Percentiles rank a stretch among this genome's conserved stretches.
Conservation (phyloP, 2,797 vertebrate species). For the Yasuhikotakia modesta region DNA sequence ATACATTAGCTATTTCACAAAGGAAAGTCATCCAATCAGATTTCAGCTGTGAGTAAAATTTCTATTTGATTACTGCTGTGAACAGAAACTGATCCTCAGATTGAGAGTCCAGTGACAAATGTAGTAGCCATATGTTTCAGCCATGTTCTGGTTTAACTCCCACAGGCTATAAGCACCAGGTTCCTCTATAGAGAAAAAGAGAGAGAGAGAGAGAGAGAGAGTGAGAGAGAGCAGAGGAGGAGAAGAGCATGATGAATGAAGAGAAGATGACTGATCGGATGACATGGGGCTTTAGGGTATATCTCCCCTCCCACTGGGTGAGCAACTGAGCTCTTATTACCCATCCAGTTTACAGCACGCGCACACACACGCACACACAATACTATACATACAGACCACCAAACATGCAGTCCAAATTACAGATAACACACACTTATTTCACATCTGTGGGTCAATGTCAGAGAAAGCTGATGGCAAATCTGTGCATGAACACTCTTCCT, state of each 20-base stretch:
- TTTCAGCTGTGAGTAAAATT: background rate
- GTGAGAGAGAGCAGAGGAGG: constrained; percentile 20
- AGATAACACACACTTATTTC: constrained; percentile 64
- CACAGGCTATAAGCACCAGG: constrained; percentile 37
- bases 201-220: background rate
- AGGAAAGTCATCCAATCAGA: background rate
- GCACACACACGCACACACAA: constrained; percentile 17
- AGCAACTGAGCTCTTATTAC: constrained; percentile 47
- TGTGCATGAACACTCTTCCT: constrained; percentile 44
- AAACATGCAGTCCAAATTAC: constrained; percentile 22
- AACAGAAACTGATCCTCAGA: constrained; percentile 6
- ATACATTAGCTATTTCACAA: background rate
- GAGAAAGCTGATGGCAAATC: constrained; percentile 67
- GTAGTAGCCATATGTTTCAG: constrained; percentile 31
- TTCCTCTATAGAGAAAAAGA: constrained; percentile 40
- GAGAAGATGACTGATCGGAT: constrained; percentile 53
- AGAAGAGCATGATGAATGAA: constrained; percentile 53
- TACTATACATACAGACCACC: constrained; percentile 18
- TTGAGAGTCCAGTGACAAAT: constrained; percentile 16
- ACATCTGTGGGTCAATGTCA: constrained; percentile 70
- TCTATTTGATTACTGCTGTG: constrained; percentile 9
- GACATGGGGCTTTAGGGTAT: constrained; percentile 51
- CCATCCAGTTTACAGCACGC: constrained; percentile 12
- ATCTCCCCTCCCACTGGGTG: constrained; percentile 36
- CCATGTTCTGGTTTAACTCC: constrained; percentile 19